These are phyloP conservation scores for Leptodactylus fallax DNA, from an alignment of 2,797 vertebrate species.

Conservation along the genomic window DNA sequence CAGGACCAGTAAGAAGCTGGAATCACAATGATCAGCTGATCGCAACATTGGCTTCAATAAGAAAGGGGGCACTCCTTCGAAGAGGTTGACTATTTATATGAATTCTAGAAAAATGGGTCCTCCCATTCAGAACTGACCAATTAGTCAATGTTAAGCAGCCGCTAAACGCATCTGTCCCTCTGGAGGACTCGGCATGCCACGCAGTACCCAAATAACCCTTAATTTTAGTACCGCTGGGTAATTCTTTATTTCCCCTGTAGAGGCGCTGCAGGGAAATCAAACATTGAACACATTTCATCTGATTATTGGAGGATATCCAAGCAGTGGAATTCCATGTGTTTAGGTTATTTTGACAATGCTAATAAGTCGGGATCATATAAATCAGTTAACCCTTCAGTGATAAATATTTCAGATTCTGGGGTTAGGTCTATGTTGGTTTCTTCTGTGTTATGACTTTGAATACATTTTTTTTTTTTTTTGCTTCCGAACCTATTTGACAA, in stretches of 20 bases:
- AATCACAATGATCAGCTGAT: no score
- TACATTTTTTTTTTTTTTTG: background rate
- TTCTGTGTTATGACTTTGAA: background rate
- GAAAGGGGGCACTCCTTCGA: no score
- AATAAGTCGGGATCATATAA: background rate
- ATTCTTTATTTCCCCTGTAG: background rate
- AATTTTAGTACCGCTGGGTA: background rate
- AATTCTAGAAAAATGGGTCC: no score
- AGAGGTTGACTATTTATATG: no score
- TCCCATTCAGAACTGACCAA: no score
- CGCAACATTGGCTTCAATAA: no score
- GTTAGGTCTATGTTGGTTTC: background rate
- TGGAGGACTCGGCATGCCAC: background rate
- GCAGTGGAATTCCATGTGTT: background rate
- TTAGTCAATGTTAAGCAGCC: background rate
- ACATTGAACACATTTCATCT: background rate
- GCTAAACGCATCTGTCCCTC: no score
- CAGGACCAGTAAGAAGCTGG: no score
- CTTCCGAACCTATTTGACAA: constrained; percentile 15
- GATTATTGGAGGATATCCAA: background rate
- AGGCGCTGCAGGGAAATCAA: background rate
- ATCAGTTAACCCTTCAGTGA: background rate
- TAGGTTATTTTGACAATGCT: background rate
- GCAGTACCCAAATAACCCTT: background rate
- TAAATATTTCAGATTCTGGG: no score